phyloP scores from a whole-genome alignment of 1,140 invertebrate species.

The Pinna nobilis region DNA sequence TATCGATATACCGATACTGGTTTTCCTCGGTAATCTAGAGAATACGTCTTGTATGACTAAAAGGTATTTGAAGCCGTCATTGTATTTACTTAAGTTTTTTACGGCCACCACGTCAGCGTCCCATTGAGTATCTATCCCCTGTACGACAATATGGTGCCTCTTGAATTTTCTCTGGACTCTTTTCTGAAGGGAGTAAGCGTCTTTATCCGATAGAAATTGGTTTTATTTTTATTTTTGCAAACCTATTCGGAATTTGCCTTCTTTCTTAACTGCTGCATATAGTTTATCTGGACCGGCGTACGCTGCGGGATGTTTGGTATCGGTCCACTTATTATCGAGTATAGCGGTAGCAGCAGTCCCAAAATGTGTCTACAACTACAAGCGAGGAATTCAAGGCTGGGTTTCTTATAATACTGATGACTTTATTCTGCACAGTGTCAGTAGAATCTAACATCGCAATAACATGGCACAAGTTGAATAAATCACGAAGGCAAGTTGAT shows the following conservation, averaged over 20 bases:
- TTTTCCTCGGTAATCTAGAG: slow-evolving; percentile 28
- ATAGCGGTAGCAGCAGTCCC: no score
- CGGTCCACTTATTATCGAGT: slow-evolving; percentile 12
- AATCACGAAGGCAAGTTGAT: no score
- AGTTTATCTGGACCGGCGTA: slow-evolving; percentile 22
- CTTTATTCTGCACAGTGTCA: no score
- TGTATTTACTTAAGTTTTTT: slow-evolving; percentile 28
- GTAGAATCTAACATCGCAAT: no score
- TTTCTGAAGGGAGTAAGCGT: slow-evolving; percentile 21
- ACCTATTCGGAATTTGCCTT: slow-evolving; percentile 29
- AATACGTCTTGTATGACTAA: slow-evolving; percentile 40
- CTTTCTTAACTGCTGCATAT: slow-evolving; percentile 29
- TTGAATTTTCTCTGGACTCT: slow-evolving; percentile 4
- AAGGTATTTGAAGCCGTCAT: slow-evolving; percentile 34
- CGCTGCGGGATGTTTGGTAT: slow-evolving; percentile 19
- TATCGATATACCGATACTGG: slow-evolving; percentile 11
- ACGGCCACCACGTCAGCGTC: slow-evolving; percentile 32
- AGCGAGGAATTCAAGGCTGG: no score
- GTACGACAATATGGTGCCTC: slow-evolving; percentile 14
- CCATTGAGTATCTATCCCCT: slow-evolving; percentile 30
- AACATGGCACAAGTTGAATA: no score
- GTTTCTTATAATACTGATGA: no score
- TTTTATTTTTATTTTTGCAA: slow-evolving; percentile 13
- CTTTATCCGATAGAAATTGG: slow-evolving; percentile 25
- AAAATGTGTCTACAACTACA: no score